Base-by-base conservation (phyloP, 2,797 vertebrate genomes). In the Gymnopithys bicolor region DNA sequence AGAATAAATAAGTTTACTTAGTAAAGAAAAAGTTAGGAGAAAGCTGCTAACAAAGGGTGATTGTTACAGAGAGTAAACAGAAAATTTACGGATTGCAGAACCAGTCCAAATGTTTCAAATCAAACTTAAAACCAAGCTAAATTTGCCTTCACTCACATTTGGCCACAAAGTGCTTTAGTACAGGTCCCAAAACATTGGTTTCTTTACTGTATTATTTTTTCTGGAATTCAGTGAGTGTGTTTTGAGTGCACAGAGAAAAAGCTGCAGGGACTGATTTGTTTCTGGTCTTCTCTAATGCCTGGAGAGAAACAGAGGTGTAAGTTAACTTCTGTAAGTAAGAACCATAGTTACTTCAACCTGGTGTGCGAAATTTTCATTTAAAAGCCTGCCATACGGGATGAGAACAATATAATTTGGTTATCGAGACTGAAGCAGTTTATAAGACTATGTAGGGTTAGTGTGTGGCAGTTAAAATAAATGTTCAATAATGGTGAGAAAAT, bases 181-280 rank as follows among this genome's bases (percentile, higher is more conserved):
- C 6, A 5, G 23, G 30, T 84, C 71, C 55, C 82, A 79, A 92
- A 43, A 2, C 0, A 0, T 14, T 49, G 18, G 11, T 4, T 1
- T 2, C 49, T 55, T n/a, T 15, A 7, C 37, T 37, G 11, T 30
- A 9, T 1, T 1, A 46, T 48, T 32, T 19, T 15, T 41, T 46
- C 48, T 67, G 63, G 27, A 43, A 82, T 87, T 70, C 41, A 25
- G 0, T 28, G 58, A 91, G 64, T 8, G 8, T 0, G 2, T 68
- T 91, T 77, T n/a, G 43, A 37, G 32, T 5, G 23, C 79, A 62
- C 4, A 49, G 75, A 84, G 43, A 13, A 41, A 76, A 76, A 82
- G 19, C 69, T 73, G 67, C 33, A 60, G 58, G 75, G 70, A 30
- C 4, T 0, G 9, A 28, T 30, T 11, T 82, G 48, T 23, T 73